Conservation (phyloP, 2,888 invertebrate genomes). For the Quadriops clusia region DNA sequence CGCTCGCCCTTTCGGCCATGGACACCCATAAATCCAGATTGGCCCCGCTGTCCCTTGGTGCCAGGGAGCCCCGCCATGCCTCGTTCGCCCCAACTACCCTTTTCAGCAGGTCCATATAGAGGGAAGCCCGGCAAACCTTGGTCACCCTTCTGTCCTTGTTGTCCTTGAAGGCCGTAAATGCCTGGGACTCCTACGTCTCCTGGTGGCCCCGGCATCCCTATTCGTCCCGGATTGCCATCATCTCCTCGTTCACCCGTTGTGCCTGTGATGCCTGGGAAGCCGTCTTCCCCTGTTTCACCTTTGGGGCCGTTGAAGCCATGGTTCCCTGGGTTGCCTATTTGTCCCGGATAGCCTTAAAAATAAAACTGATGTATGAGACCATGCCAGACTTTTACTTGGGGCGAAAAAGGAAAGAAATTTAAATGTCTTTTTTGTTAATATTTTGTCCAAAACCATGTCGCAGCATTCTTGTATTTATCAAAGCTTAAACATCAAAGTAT, state of each 20-base stretch:
- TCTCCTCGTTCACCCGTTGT: conserved; percentile 8
- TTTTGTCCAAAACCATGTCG: too few relatives aligned
- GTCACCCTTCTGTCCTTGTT: neutral
- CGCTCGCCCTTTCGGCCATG: conserved; percentile 31
- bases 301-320: conserved; percentile 49
- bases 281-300: conserved; percentile 22
- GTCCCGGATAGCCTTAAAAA: conserved; percentile 45
- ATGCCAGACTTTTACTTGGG: too few relatives aligned
- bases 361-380: too few relatives aligned
- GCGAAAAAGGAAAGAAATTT: too few relatives aligned
- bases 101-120: conserved; percentile 31
- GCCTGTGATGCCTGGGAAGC: conserved; percentile 34
- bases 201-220: conserved; percentile 41
- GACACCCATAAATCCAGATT: conserved; percentile 45
- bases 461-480: too few relatives aligned
- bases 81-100: conserved; percentile 43
- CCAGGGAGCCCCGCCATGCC: conserved; percentile 43
- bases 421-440: too few relatives aligned
- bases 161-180: neutral
- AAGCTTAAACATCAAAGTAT: too few relatives aligned
- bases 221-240: conserved; percentile 27
- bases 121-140: conserved; percentile 38
- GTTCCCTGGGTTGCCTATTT: conserved; percentile 25
- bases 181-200: conserved; percentile 4
- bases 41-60: conserved; percentile 43